Conservation (phyloP, 2,113 vertebrate species). For the Edolisoma coerulescens region DNA sequence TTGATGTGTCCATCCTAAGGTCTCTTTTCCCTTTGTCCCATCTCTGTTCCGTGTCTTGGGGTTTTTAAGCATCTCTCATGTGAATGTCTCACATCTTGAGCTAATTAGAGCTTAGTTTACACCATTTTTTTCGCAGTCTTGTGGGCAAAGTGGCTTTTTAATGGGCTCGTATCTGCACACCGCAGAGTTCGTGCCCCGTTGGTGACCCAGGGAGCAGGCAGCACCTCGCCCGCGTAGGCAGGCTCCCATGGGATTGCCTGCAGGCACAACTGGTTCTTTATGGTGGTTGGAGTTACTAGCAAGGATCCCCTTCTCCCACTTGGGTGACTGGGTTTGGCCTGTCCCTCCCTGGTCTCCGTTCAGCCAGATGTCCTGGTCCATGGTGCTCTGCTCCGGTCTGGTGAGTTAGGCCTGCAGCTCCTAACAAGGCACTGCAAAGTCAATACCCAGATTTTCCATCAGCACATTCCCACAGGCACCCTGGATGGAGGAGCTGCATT, state of each 20-base stretch:
- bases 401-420: neutral
- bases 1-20: neutral
- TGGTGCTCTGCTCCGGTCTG: fast-evolving
- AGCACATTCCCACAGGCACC: neutral
- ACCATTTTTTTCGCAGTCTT: neutral
- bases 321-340: neutral
- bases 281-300: neutral
- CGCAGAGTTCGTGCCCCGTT: fast-evolving
- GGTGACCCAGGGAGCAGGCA: neutral
- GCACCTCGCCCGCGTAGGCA: fast-evolving
- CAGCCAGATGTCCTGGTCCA: fast-evolving
- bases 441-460: neutral
- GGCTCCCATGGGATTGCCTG: neutral
- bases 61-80: neutral
- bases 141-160: neutral
- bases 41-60: neutral
- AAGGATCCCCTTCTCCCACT: neutral
- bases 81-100: neutral
- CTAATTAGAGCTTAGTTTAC: neutral
- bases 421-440: fast-evolving
- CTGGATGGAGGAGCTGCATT: neutral
- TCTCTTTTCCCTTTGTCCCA: neutral
- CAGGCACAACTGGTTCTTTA: fast-evolving
- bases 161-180: neutral
- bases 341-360: fast-evolving